These are phyloP conservation scores for Elephas maximus DNA, from an alignment of 2,113 vertebrate species.

Conservation along the genomic window DNA sequence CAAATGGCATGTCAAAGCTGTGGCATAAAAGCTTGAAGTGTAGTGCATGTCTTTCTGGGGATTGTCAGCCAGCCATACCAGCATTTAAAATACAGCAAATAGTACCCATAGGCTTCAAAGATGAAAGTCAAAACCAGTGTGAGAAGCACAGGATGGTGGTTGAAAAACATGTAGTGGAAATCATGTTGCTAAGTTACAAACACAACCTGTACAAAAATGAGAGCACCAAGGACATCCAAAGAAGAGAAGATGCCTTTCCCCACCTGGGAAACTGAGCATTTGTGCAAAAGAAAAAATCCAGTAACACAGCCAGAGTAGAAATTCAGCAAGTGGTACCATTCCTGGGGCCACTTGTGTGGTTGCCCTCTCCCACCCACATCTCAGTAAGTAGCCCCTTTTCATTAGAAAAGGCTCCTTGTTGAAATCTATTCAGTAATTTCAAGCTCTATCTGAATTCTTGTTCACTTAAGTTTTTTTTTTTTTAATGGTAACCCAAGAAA, in stretches of 20 bases:
- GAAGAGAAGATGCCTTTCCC: slow-evolving; percentile 22
- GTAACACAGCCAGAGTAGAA: background rate
- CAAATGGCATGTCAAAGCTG: slow-evolving; percentile 44
- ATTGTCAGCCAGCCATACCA: slow-evolving; percentile 37
- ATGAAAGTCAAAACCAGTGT: slow-evolving; percentile 54
- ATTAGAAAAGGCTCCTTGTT: background rate
- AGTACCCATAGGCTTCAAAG: background rate
- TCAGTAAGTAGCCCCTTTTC: background rate
- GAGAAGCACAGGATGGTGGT: background rate
- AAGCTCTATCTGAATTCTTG: background rate
- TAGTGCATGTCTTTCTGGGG: background rate
- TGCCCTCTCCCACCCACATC: background rate
- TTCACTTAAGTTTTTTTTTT: background rate
- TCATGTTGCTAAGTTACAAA: slow-evolving; percentile 46
- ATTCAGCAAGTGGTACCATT: background rate
- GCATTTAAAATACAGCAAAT: slow-evolving; percentile 63
- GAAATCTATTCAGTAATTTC: background rate
- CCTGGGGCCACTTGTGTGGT: background rate
- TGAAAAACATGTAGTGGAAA: slow-evolving; percentile 21
- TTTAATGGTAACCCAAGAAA: background rate
- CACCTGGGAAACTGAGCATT: background rate
- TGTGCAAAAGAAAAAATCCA: background rate
- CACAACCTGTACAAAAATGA: slow-evolving; percentile 49
- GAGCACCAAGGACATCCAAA: background rate
- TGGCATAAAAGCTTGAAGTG: slow-evolving; percentile 48